Evolutionary conservation across 2,797 vertebrate species (phyloP), one percentile per base, ranked within the genome.

Genomic region (Muscicapa comitata): DNA sequence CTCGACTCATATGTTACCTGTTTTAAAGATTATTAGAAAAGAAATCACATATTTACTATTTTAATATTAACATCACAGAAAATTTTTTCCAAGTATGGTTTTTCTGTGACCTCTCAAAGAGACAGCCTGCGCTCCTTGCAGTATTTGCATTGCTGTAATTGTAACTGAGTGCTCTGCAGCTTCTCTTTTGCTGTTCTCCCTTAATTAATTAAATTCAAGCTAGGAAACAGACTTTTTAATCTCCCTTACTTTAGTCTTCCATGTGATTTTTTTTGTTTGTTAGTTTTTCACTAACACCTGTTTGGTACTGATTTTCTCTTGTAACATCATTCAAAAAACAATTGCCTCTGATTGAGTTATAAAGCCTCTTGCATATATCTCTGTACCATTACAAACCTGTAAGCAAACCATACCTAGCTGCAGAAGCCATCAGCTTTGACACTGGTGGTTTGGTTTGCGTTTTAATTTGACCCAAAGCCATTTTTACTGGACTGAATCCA

Each of bases 391-490:
- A 16, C 53, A 93, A 79, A 59, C 54, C 35, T 95, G 9, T 65
- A 73, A 83, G 26, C 79, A 89, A 97, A 58, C 43, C 21, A 10
- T 18, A 4, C 72, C 13, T 90, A 21, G 17, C 62, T 73, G 80
- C 51, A 76, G 48, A 93, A 94, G 38, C 74, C 71, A 50, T 93
- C 66, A 72, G 59, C 76, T 95, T 92, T 87, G 45, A 90, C 55
- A 94, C 68, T 48, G 59, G 38, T 77, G 45, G 29, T 94, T 97
- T 48, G 12, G 25, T 93, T 96, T 96, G 81, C 88, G 66, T 97
- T 97, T 97, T 95, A 94, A 96, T 97, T 92, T 96, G 85, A 97
- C 95, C 88, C 73, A 92, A 94, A 97, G 83, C 78, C 94, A 66
- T 97, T 97, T 97, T 96, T 96, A 89, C 71, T 96, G 86, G 95